phyloP scores from a whole-genome alignment of 2,888 invertebrate genomes.

The Poecilus cupreus region DNA sequence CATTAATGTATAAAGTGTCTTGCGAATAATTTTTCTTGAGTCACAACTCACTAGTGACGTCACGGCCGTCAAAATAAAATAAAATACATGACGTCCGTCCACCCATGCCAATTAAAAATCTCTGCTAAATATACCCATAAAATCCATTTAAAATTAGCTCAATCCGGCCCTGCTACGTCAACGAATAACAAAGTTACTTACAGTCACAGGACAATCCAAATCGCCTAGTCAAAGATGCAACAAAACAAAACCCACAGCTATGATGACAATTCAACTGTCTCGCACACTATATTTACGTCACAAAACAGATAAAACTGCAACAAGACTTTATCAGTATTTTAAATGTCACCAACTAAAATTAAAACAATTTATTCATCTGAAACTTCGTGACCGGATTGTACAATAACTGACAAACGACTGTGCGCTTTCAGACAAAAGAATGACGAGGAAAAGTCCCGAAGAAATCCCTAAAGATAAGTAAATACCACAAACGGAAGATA shows the following conservation, averaged over 20 bases:
- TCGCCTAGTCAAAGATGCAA: neutral
- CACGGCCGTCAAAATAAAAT: too few species aligned
- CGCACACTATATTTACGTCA: conserved; percentile 17
- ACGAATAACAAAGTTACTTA: neutral
- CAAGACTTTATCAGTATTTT: neutral
- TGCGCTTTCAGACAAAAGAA: neutral
- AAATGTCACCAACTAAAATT: conserved; percentile 31
- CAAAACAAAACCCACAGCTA: neutral
- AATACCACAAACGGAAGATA: neutral
- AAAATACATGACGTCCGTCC: too few species aligned
- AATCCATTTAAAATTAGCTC: neutral
- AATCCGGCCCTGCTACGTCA: neutral
- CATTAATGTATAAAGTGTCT: too few species aligned
- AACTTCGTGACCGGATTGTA: conserved; percentile 13
- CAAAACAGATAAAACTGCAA: conserved; percentile 16
- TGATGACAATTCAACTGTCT: conserved; percentile 35
- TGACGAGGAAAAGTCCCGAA: neutral
- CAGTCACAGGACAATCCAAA: conserved; percentile 7
- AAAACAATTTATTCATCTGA: conserved; percentile 17
- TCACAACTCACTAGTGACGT: too few species aligned
- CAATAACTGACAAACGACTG: neutral
- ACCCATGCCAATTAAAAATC: neutral
- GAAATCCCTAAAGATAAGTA: conserved; percentile 2
- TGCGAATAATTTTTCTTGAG: too few species aligned
- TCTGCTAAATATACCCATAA: neutral